phyloP scores from a whole-genome alignment of 1,140 invertebrate genomes.

The Sarcophaga peregrina region DNA sequence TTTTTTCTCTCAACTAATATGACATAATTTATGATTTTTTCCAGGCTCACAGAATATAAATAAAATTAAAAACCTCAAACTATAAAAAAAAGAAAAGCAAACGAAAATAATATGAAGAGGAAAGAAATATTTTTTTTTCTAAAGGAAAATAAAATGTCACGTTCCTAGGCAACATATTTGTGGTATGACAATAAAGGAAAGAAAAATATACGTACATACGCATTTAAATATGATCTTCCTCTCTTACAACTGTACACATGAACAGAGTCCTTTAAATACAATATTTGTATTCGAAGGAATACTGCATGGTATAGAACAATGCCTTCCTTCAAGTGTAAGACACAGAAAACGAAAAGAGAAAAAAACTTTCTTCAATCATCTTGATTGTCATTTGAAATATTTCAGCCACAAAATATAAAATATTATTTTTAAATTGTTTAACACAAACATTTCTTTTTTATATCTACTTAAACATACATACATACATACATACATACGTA shows the following conservation, averaged over 20 bases:
- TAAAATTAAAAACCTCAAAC: slow-evolving; percentile 14
- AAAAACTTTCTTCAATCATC: background rate
- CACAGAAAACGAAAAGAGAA: background rate
- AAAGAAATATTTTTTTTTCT: no score
- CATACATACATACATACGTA: no score
- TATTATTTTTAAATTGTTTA: background rate
- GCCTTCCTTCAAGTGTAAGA: background rate
- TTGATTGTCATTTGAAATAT: slow-evolving; percentile 1
- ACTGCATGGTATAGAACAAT: background rate
- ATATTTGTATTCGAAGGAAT: background rate
- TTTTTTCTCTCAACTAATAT: background rate
- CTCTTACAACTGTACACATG: background rate
- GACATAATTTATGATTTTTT: no score
- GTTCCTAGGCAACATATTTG: slow-evolving; percentile 20
- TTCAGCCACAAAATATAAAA: background rate
- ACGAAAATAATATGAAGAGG: no score
- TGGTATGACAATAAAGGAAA: background rate
- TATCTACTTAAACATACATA: no score
- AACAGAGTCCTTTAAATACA: background rate
- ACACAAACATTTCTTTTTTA: background rate
- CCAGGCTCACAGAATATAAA: background rate
- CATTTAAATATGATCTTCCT: no score
- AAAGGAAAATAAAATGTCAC: slow-evolving; percentile 2
- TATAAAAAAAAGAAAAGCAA: background rate
- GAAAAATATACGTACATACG: background rate